These are phyloP conservation scores for Liodrosophila aerea DNA, from an alignment of 2,888 invertebrate genomes.

Conservation along the genomic window DNA sequence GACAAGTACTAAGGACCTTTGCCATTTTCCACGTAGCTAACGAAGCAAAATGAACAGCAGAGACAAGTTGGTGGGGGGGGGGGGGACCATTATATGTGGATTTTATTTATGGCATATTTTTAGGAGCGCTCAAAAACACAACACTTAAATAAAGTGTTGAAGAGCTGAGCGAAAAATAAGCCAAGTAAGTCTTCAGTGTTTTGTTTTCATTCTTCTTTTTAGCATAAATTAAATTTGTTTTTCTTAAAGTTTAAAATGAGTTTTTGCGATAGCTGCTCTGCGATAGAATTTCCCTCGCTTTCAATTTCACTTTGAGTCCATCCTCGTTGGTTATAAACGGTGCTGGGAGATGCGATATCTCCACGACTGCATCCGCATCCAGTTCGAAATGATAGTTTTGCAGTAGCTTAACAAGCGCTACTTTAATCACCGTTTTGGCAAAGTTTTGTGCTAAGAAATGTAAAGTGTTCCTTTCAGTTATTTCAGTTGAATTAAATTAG, in stretches of 20 bases:
- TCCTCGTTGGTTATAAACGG: slow-evolving; percentile 60
- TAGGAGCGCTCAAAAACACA: slow-evolving; percentile 47
- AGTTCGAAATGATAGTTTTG: slow-evolving; percentile 71
- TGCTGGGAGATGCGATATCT: slow-evolving; percentile 67
- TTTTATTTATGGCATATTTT: slow-evolving; percentile 76
- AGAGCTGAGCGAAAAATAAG: slow-evolving; percentile 14
- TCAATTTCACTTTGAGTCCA: slow-evolving; percentile 69
- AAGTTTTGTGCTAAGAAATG: slow-evolving; percentile 73
- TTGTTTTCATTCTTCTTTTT: neutral
- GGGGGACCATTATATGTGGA: slow-evolving; percentile 47
- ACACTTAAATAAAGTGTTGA: slow-evolving; percentile 54
- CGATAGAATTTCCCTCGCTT: slow-evolving; percentile 48
- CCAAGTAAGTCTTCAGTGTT: no score
- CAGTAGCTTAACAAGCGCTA: slow-evolving; percentile 76
- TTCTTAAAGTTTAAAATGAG: slow-evolving; percentile 19
- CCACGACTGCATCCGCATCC: slow-evolving; percentile 34
- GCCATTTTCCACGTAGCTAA: slow-evolving; percentile 55
- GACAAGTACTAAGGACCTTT: slow-evolving; percentile 39
- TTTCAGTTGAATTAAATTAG: neutral
- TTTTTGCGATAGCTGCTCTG: slow-evolving; percentile 38
- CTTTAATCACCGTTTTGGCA: slow-evolving; percentile 78
- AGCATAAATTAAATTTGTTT: slow-evolving; percentile 18
- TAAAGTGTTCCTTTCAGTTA: slow-evolving; percentile 1
- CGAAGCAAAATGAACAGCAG: slow-evolving; percentile 59
- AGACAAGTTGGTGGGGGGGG: neutral